A percentile compares a stretch with the other conserved stretches of the same genome.
These are phyloP conservation scores for Geodia barretti DNA, from an alignment of 37 sponge, comb jelly and placozoan species.

Conservation along the genomic window DNA sequence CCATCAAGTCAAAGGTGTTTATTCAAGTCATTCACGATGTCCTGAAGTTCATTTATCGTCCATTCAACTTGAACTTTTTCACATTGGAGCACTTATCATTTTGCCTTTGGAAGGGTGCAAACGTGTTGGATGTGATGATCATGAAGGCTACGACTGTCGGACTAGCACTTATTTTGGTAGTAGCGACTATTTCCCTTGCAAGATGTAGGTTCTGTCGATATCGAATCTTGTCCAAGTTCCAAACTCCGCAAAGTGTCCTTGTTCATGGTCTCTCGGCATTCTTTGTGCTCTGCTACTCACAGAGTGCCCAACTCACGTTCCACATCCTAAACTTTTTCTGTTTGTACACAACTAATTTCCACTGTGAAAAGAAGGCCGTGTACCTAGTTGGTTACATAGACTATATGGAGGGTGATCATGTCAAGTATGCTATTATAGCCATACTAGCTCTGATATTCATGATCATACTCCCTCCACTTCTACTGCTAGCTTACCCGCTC, in stretches of 20 bases:
- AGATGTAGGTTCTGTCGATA: background rate
- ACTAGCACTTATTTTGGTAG: constrained; percentile 25
- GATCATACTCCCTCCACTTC: constrained; percentile 17
- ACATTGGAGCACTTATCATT: constrained; percentile 30
- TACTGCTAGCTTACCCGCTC: constrained; percentile 40
- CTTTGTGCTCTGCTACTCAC: constrained; percentile 36
- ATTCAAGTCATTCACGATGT: background rate
- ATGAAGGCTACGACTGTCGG: constrained; percentile 40
- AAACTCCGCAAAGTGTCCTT: background rate
- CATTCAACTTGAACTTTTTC: constrained; percentile 42
- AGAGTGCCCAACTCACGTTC: constrained; percentile 37
- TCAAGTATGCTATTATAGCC: constrained; percentile 53
- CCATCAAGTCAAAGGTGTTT: background rate
- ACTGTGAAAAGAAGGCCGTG: background rate
- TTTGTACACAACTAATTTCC: background rate
- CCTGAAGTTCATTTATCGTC: constrained; percentile 13
- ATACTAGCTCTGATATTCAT: background rate
- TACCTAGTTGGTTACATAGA: constrained; percentile 19
- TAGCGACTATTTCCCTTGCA: background rate
- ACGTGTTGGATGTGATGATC: constrained; percentile 22
- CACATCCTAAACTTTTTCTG: constrained; percentile 6
- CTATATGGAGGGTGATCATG: constrained; percentile 17
- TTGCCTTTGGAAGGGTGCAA: constrained; percentile 49
- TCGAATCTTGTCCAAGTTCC: no score
- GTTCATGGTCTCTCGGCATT: constrained; percentile 41